phyloP scores from a whole-genome alignment of 2,797 vertebrate genomes.

The Capromys pilorides region DNA sequence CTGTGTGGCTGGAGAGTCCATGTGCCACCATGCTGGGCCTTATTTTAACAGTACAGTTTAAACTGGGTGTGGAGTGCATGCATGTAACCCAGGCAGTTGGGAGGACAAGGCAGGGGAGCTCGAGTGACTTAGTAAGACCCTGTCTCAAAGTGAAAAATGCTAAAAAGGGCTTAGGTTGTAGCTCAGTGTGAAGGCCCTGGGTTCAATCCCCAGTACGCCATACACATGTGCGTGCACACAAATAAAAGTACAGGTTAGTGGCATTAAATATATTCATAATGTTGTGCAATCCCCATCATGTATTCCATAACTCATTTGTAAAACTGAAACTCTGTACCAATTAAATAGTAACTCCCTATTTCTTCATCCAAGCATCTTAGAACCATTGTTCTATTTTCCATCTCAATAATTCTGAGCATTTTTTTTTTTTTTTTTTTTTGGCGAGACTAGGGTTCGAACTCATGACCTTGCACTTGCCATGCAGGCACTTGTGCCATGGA shows the following conservation, averaged over 20 bases:
- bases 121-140: neutral
- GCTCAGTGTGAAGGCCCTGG: neutral
- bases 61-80: neutral
- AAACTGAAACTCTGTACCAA: neutral
- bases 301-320: neutral
- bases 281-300: neutral
- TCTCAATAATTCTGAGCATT: neutral
- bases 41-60: neutral
- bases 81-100: neutral
- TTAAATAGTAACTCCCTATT: neutral
- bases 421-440: too few relatives aligned
- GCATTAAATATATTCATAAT: neutral
- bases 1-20: neutral
- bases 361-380: neutral
- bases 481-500: too few relatives aligned
- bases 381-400: neutral
- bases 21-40: neutral
- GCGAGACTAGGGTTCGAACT: too few relatives aligned
- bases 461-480: too few relatives aligned
- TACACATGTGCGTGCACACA: too few relatives aligned
- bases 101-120: neutral
- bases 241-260: neutral
- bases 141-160: neutral
- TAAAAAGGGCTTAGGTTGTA: neutral
- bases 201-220: neutral